Base-by-base conservation (phyloP, 2,888 invertebrate genomes). In the Drosophila melanocephala region DNA sequence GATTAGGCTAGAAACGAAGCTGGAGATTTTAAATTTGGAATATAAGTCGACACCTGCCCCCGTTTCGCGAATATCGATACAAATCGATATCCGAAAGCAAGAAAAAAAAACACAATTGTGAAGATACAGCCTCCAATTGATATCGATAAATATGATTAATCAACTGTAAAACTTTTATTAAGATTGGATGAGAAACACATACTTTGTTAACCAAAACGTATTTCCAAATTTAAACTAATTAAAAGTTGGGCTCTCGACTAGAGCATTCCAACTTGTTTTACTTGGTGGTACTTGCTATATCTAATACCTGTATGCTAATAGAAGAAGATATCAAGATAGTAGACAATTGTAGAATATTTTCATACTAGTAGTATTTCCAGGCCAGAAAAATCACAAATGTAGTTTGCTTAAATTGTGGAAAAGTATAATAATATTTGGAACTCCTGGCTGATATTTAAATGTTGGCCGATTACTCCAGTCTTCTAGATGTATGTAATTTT, bases 341-440 rank as follows among this genome's bases (percentile, higher is more conserved):
- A 16, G 1, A 16, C 4, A 16, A 47, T 14, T 16, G 14, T 2
- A 9, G 7, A 47, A 47, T 26, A 26, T 4, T 42, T 42, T n/a
- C n/a, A n/a, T n/a, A 42, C 5, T 42, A 2, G 1, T n/a, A 5
- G 42, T n/a, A 2, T 0, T 12, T 5, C 5, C 2, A 12, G 1
- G 19, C 6, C 37, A 37, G 16, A 7, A 9, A 47, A 16, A 5
- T 22, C 4, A 4, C 2, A 7, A 4, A 14, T 47, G 0, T 1
- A 16, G 0, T n/a, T 42, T 3, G 19, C n/a, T 2, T 9, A 39
- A 39, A 39, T 4, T 0, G 1, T 7, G 0, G 1, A 47, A 47
- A 47, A 47, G 3, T 4, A 16, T 14, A 16, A 9, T 22, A 7
- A 47, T 0, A 22, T 22, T 14, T n/a, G 5, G 14, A 16, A 16